Evolutionary conservation across 2,113 vertebrate species (phyloP), one percentile per base, ranked within the genome.

Genomic region (Trematocara marginatum): DNA sequence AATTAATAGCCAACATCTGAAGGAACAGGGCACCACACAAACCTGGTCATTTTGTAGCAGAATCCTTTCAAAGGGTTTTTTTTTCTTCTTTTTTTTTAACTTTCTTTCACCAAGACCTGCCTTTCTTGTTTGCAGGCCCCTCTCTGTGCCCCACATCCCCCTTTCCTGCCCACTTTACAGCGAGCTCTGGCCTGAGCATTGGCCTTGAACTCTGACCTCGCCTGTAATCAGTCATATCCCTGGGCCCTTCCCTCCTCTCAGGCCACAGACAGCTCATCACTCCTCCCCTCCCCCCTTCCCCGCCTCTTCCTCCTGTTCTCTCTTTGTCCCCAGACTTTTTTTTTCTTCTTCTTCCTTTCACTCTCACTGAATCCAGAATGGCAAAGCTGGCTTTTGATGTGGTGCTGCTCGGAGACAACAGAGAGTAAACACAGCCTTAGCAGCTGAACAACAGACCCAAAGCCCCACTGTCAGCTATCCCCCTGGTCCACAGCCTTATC

Each of bases 161-260:
- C 88, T 81, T 81, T 90, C 90, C 83, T 83, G 90, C 94, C 92
- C 90, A 94, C 92, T 92, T 92, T 93, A 94, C 94, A 90, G 85
- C 94, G 93, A 92, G 92, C 93, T 38, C 91, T 91, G 92, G 93
- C 92, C 90, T 86, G 91, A 95, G 96, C 95, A 92, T 78, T 81
- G 95, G 93, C 94, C 94, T 95, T 90, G 96, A 97, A 95, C 96
- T 93, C 84, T 96, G 95, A 96, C 92, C 96, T 93, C 1, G 18
- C 83, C 90, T 87, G 92, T 95, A 97, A 97, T 97, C 96, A 96
- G 94, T 97, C 97, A 97, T 96, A 95, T 96, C 96, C 94, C 93
- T 94, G 94, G 94, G 95, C 93, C 93, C 92, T 90, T 92, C 90
- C 92, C 90, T 95, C 92, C 88, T 93, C 71, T 94, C 92, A 96